A percentile compares a stretch with the other conserved stretches of the same genome.
These are phyloP conservation scores for Pantherophis alleghaniensis DNA, from an alignment of 2,797 vertebrate genomes.

Conservation along the genomic window DNA sequence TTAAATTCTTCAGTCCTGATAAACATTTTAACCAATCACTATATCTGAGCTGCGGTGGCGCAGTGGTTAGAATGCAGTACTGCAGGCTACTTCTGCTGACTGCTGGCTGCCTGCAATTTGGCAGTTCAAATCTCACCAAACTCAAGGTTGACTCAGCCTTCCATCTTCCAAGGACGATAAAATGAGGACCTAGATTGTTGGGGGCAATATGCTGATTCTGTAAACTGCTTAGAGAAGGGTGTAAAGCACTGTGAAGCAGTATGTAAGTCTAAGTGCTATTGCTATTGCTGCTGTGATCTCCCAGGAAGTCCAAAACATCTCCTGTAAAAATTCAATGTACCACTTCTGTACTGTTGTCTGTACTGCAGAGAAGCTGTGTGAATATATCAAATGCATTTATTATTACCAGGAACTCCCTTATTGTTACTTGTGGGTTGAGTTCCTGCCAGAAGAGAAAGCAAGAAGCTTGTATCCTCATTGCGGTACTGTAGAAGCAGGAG, in stretches of 20 bases:
- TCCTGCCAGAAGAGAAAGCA: neutral
- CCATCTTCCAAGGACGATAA: too few relatives aligned
- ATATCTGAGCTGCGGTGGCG: neutral
- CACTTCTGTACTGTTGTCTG: neutral
- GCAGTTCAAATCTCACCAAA: too few relatives aligned
- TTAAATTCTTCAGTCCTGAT: neutral
- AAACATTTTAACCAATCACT: neutral
- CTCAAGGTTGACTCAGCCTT: too few relatives aligned
- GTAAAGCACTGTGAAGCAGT: too few relatives aligned
- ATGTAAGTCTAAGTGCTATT: too few relatives aligned
- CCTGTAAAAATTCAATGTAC: neutral
- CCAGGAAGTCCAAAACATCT: neutral
- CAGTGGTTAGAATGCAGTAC: too few relatives aligned
- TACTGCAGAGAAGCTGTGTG: neutral
- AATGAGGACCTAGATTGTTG: too few relatives aligned
- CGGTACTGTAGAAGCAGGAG: neutral
- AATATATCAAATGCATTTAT: neutral
- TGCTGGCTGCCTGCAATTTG: too few relatives aligned
- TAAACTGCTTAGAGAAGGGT: too few relatives aligned
- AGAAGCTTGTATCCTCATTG: neutral
- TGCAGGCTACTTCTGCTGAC: too few relatives aligned
- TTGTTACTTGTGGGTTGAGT: neutral
- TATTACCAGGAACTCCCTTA: neutral
- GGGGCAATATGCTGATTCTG: too few relatives aligned
- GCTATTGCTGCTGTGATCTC: neutral